Evolutionary conservation across 2,888 invertebrate genomes (phyloP), one percentile per base, ranked within the genome.

Genomic region (Drosophila cognata): DNA sequence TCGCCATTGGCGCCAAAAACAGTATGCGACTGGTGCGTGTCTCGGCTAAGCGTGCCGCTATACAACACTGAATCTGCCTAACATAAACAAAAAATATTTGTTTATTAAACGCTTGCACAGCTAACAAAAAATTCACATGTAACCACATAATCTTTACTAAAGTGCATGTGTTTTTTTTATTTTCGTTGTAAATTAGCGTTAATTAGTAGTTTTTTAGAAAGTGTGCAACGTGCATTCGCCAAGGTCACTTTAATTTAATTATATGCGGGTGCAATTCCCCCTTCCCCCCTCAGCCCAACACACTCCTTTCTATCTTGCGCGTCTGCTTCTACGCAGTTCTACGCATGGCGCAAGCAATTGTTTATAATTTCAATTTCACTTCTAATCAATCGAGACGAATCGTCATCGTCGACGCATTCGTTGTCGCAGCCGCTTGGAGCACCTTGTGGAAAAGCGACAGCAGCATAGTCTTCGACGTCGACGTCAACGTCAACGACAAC

Each of bases 361-460:
- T 72, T 52, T 59, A 52, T 65, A 50, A 82, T 86, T 68, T 66
- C 78, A 86, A 72, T 70, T 76, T 79, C 64, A 70, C 87, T 81
- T 79, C 83, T 72, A 66, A 60, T 61, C 58, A 65, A 71, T 67
- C 48, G 50, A 53, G 53, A 38, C 64, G 41, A 53, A 57, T 48
- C 71, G 71, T 28, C 25, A 43, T 48, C 21, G 64, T 46, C 63
- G 56, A 7, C 56, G 56, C 29, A 38, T n/a, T n/a, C 28, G 36
- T 25, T 33, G 53, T 55, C 75, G 70, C 25, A n/a, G 51, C 55
- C 29, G 65, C 61, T 55, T 51, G 81, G 57, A 71, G 89, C 88
- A 87, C 68, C 79, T 69, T 78, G 86, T 76, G 73, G 86, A 88
- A 88, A 82, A 69, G 89, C 90, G 67, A 82, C 78, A 77, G 73